Evolutionary conservation across 2,888 invertebrate genomes (phyloP).

Genomic region (Synanthedon andrenaeformis): DNA sequence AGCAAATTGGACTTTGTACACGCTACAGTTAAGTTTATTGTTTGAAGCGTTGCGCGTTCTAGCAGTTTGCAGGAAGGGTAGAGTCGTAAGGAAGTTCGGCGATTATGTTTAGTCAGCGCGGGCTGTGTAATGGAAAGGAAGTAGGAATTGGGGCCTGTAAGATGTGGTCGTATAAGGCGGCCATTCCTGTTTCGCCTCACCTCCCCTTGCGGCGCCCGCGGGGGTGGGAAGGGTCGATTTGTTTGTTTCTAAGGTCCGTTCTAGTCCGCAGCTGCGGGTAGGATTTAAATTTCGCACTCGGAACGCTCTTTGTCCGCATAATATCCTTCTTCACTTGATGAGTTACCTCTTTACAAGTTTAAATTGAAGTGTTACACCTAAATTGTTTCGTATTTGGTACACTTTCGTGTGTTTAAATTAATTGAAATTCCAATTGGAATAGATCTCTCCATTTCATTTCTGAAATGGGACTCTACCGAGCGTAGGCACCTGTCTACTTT

Average conservation of each 20-base stretch:
- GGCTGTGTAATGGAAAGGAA: conserved; percentile 66
- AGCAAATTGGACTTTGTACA: conserved; percentile 18
- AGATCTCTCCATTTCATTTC: conserved; percentile 4
- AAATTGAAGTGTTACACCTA: conserved; percentile 45
- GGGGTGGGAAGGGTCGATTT: conserved; percentile 36
- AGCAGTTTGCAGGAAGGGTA: conserved; percentile 62
- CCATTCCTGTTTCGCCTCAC: conserved; percentile 30
- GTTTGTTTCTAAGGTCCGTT: conserved; percentile 64
- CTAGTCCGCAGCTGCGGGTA: conserved; percentile 55
- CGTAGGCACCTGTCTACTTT: conserved; percentile 1
- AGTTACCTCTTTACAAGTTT: conserved; percentile 57
- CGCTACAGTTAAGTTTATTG: conserved; percentile 30
- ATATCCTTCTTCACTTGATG: conserved; percentile 52
- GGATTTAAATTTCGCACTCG: conserved; percentile 57
- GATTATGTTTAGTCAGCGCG: conserved; percentile 70
- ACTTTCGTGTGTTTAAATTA: conserved; percentile 11
- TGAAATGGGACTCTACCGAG: conserved; percentile 3
- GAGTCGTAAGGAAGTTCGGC: conserved; percentile 69
- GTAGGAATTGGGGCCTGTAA: conserved; percentile 69
- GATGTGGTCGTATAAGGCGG: conserved; percentile 67
- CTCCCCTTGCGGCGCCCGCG: conserved; percentile 11
- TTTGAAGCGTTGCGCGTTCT: conserved; percentile 19
- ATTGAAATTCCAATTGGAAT: conserved; percentile 7
- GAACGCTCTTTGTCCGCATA: conserved; percentile 44
- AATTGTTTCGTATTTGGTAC: conserved; percentile 28